These are phyloP conservation scores for Lomographa bimaculata DNA, from an alignment of 2,888 invertebrate genomes.

Conservation along the genomic window DNA sequence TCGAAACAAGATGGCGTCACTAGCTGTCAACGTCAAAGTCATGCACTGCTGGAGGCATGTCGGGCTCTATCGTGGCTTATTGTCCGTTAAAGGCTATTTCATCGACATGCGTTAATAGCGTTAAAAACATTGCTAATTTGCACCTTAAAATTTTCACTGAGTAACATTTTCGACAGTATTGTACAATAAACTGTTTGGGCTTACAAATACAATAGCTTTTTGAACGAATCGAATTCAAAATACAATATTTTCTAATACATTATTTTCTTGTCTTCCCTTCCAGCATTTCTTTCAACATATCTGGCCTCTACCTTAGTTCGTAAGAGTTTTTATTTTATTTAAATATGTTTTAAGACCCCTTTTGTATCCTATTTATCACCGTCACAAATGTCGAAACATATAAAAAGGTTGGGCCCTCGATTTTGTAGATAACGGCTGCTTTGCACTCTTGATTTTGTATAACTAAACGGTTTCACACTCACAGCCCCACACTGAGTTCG, in stretches of 20 bases:
- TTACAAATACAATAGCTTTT: too few species aligned
- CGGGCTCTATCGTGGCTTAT: constrained; percentile 10
- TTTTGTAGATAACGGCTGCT: not conserved
- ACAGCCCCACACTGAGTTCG: too few species aligned
- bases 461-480: too few species aligned
- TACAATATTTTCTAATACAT: constrained; percentile 31
- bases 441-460: too few species aligned
- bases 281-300: constrained; percentile 82
- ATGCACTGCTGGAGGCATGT: constrained; percentile 37
- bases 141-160: constrained; percentile 2
- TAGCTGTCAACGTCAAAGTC: constrained; percentile 28
- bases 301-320: constrained; percentile 82
- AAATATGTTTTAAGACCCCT: constrained; percentile 40
- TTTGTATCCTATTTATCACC: constrained; percentile 35
- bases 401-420: not conserved
- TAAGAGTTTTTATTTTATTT: constrained; percentile 71
- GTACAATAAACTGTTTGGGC: too few species aligned
- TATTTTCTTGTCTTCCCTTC: constrained; percentile 60
- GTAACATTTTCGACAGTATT: not conserved
- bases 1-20: constrained; percentile 29
- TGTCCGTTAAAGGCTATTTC: constrained; percentile 16
- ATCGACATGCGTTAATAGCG: not conserved
- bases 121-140: constrained; percentile 17
- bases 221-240: too few species aligned
- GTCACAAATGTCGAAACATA: constrained; percentile 22